phyloP scores from a whole-genome alignment of 2,113 vertebrate genomes.

The Alethe diademata region DNA sequence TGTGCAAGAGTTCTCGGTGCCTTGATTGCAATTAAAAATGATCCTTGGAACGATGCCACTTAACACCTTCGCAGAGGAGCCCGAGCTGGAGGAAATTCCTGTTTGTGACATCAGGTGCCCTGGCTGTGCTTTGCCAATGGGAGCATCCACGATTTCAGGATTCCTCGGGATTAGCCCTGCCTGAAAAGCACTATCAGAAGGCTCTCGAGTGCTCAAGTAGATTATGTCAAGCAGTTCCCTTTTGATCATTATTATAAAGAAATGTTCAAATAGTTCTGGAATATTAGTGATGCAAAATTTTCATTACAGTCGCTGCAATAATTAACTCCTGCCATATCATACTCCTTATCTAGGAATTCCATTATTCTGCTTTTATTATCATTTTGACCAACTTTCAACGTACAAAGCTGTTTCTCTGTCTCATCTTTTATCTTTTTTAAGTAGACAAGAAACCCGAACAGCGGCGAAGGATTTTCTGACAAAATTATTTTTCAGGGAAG shows the following conservation, averaged over 20 bases:
- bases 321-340: background rate
- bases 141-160: background rate
- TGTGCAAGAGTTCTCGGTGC: background rate
- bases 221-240: slow-evolving; percentile 36
- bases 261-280: slow-evolving; percentile 20
- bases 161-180: background rate
- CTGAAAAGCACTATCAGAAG: background rate
- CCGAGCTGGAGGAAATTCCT: background rate
- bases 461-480: slow-evolving; percentile 20
- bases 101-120: background rate
- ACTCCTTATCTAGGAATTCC: slow-evolving; percentile 20
- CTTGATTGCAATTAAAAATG: slow-evolving; percentile 51
- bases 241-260: slow-evolving; percentile 31
- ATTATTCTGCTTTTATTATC: slow-evolving; percentile 40
- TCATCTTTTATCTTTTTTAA: slow-evolving; percentile 6
- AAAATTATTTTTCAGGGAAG: slow-evolving; percentile 26
- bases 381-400: slow-evolving; percentile 27
- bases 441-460: background rate
- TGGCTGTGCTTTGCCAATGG: background rate
- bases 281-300: slow-evolving; percentile 29
- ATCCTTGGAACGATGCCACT: background rate
- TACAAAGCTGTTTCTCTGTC: background rate
- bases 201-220: slow-evolving; percentile 2
- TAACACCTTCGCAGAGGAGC: background rate
- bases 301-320: slow-evolving; percentile 3